These are phyloP conservation scores for Cheilosia impressa DNA, from an alignment of 2,888 invertebrate genomes.

Conservation along the genomic window DNA sequence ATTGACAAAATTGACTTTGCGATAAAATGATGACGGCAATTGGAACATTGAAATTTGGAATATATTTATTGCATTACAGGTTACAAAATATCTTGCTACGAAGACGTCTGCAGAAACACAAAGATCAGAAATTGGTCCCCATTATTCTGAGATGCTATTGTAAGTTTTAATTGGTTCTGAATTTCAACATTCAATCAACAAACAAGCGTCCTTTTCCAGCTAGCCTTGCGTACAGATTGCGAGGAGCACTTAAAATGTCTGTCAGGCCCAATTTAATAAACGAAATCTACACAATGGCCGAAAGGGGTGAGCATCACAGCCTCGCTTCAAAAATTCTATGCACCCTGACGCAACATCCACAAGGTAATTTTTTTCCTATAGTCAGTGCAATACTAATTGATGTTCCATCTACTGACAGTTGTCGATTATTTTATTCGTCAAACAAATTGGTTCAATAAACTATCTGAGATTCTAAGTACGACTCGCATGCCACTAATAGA, in stretches of 20 bases:
- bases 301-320: neutral
- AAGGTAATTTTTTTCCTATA: conserved; percentile 7
- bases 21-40: neutral
- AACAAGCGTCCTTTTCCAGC: neutral
- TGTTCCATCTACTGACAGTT: conserved; percentile 21
- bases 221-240: neutral
- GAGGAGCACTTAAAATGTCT: conserved; percentile 35
- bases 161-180: neutral
- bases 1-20: no score
- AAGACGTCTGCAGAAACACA: conserved; percentile 25
- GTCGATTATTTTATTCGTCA: conserved; percentile 40
- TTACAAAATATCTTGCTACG: conserved; percentile 54
- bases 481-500: conserved; percentile 9
- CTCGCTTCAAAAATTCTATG: conserved; percentile 19
- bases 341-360: conserved; percentile 36
- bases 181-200: neutral
- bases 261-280: conserved; percentile 15
- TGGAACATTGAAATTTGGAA: neutral
- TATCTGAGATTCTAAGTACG: conserved; percentile 4
- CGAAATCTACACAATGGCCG: conserved; percentile 25
- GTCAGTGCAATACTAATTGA: neutral
- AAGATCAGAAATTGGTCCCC: conserved; percentile 32
- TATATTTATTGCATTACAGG: conserved; percentile 2
- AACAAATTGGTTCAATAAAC: conserved; percentile 25
- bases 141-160: conserved; percentile 38